A percentile compares a stretch with the other conserved stretches of the same genome.
Conservation (phyloP, 2,113 vertebrate genomes). For the Bubo bubo region DNA sequence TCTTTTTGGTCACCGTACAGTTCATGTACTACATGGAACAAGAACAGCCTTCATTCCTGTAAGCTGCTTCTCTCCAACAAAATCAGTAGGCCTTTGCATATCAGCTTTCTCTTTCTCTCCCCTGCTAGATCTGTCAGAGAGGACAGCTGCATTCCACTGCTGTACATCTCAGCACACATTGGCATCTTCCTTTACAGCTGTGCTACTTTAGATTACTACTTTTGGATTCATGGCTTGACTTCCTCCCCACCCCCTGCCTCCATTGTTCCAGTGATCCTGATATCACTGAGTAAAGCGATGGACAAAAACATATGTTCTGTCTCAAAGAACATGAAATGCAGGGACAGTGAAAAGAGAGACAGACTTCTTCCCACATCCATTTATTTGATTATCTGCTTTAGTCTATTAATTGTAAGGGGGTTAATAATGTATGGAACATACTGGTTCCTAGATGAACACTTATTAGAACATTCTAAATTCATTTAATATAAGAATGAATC, state of each 20-base stretch:
- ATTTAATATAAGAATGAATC: not conserved
- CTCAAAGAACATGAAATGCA: not conserved
- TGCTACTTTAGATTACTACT: not conserved
- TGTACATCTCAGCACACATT: not conserved
- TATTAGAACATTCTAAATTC: not conserved
- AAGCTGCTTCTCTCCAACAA: not conserved
- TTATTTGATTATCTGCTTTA: not conserved
- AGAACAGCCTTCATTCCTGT: not conserved
- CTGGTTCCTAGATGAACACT: not conserved
- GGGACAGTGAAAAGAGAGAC: not conserved
- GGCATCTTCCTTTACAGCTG: not conserved
- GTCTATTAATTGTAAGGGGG: not conserved
- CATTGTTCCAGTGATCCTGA: not conserved
- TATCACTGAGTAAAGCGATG: not conserved
- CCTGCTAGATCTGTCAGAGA: not conserved
- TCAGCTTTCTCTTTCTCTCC: not conserved
- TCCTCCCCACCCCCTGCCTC: not conserved
- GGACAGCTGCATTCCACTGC: not conserved
- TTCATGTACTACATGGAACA: not conserved
- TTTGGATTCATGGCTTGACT: not conserved
- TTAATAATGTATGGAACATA: not conserved
- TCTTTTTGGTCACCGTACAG: not conserved
- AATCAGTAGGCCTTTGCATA: not conserved
- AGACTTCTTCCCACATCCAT: not conserved
- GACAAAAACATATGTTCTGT: not conserved